These are phyloP conservation scores for Thaleichthys pacificus DNA, from an alignment of 2,797 vertebrate genomes.

Conservation along the genomic window DNA sequence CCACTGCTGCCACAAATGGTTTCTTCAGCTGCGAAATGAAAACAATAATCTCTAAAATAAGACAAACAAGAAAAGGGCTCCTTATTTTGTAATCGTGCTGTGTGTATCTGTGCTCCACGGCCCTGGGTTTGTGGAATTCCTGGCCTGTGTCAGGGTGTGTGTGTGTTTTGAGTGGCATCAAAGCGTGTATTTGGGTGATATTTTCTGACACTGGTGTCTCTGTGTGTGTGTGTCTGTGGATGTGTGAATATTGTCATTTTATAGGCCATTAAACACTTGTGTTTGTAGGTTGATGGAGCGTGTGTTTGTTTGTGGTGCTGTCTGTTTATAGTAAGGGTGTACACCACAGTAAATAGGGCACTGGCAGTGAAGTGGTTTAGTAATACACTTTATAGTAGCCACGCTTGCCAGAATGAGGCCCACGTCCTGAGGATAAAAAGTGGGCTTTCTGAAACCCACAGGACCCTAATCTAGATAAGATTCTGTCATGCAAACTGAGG, in stretches of 20 bases:
- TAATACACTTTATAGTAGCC: constrained; percentile 24
- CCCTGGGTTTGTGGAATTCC: constrained; percentile 10
- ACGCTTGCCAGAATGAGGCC: constrained; percentile 38
- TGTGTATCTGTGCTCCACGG: constrained; percentile 20
- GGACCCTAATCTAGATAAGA: constrained; percentile 41
- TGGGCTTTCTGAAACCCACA: constrained; percentile 19
- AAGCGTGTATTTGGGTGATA: constrained; percentile 28
- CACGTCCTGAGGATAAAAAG: constrained; percentile 9
- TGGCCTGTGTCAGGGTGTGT: not conserved
- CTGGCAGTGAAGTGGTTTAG: constrained; percentile 12
- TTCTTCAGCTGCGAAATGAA: constrained; percentile 54
- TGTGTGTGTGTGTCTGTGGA: constrained; percentile 11
- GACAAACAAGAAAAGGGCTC: constrained; percentile 39
- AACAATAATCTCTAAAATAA: constrained; percentile 56
- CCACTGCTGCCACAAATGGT: constrained; percentile 46
- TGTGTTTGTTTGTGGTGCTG: not conserved
- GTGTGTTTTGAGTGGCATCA: constrained; percentile 14
- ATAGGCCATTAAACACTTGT: not conserved
- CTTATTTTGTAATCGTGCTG: constrained; percentile 43
- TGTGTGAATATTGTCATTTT: constrained; percentile 8
- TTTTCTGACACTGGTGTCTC: not conserved
- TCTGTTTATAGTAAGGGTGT: not conserved
- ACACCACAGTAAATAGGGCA: constrained; percentile 4
- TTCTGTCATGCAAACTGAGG: constrained; percentile 53
- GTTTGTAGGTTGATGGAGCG: not conserved